Evolutionary conservation across 1,140 invertebrate genomes (phyloP), one percentile per base, ranked within the genome.

Genomic region (Bombus pascuorum): DNA sequence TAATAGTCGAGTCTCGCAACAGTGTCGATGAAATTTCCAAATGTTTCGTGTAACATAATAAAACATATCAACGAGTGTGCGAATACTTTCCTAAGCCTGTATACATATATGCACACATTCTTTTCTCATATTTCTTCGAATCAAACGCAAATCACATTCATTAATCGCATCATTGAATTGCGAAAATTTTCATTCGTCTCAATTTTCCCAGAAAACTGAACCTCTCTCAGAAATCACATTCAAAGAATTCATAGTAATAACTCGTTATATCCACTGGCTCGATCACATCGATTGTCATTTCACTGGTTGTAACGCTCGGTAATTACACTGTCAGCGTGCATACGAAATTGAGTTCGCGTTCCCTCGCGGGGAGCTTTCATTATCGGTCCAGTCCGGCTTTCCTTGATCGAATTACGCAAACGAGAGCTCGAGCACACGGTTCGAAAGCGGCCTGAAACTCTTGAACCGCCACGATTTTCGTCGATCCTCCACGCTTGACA

Each of bases 401-500:
- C 66, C 78, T 81, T 71, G 66, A 81, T 81, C 78, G 78, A 81
- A 57, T 81, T 80, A 80, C 77, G 65, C 13, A 80, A 80, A 47
- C 65, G 25, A 25, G 39, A 18, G 32, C 25, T 10, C 42, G 32
- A 28, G 22, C 34, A 10, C 42, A 53, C 12, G 42, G 42, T n/a
- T 47, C 42, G 71, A 73, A 44, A 28, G 65, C 47, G 2, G 66
- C 0, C 32, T 25, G 34, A 57, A 37, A 68, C 25, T 70, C 42
- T 37, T 53, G 10, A 47, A 39, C 13, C 32, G 25, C 32, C 78
- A 5, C 34, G 66, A 81, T 81, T 81, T 71, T 70, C 66, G 78
- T 47, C 59, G 39, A 59, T 18, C 22, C 25, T 22, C 59, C 22
- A 32, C 1, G 18, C n/a, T 22, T 22, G 59, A 66, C 76, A 25